Percentiles rank a stretch among this genome's conserved stretches.
phyloP scores from a whole-genome alignment of 2,113 vertebrate species.

The Ptilonorhynchus violaceus region DNA sequence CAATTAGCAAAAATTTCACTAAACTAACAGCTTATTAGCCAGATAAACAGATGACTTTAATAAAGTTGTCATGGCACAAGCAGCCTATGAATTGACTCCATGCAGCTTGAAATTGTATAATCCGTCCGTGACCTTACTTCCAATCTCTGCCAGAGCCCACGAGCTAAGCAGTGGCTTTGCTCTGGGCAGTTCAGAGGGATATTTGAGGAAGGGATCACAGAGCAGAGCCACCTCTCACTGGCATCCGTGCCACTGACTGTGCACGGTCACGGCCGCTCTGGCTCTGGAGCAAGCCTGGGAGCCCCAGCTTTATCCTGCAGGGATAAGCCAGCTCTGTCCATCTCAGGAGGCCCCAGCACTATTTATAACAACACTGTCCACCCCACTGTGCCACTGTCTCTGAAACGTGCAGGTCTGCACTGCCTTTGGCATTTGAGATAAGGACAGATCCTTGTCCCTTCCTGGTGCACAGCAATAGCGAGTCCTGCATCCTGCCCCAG shows the following conservation, averaged over 20 bases:
- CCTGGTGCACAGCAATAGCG: neutral
- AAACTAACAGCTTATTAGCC: neutral
- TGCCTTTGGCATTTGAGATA: neutral
- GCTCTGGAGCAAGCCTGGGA: neutral
- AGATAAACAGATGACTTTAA: neutral
- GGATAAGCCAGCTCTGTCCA: neutral
- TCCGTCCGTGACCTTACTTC: neutral
- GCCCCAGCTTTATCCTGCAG: neutral
- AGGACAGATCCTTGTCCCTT: neutral
- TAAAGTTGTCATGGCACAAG: neutral
- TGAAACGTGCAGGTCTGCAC: fast-evolving
- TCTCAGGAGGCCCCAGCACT: neutral
- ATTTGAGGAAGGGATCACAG: neutral
- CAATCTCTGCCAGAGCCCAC: neutral
- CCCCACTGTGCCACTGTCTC: neutral
- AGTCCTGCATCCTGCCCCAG: neutral
- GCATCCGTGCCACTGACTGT: neutral
- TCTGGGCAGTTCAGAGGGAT: fast-evolving
- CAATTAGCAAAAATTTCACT: neutral
- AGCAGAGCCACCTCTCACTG: neutral
- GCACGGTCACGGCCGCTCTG: fast-evolving
- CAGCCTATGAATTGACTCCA: neutral
- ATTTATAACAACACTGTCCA: neutral
- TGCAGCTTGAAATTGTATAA: neutral
- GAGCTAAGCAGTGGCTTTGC: neutral